Base-by-base conservation (phyloP, 2,888 invertebrate genomes). In the Crioceris asparagi region DNA sequence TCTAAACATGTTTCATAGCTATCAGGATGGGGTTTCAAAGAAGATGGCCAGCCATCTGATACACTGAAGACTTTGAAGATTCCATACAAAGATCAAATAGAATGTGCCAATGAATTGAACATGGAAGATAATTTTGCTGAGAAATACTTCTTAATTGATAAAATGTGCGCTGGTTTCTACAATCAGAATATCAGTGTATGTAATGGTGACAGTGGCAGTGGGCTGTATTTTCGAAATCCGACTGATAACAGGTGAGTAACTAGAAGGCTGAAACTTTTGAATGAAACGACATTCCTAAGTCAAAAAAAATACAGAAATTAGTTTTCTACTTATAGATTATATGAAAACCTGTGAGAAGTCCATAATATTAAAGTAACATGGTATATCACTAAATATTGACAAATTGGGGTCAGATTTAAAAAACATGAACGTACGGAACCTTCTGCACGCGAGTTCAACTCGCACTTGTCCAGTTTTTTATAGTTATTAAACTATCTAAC, bases 201-300 rank as follows among this genome's bases (percentile, higher is more conserved):
- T 25, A 36, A 32, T 23, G 47, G 47, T 3, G 47, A 47, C 32
- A 47, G 47, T 11, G 47, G 47, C 2, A 45, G 43, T 15, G 47
- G 45, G 10, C 21, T 47, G 5, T 33, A 35, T n/a, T 45, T 44
- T 29, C 31, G 26, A 31, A 47, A 47, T 26, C 27, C 37, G 3
- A 39, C 43, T 21, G 41, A 47, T 12, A 45, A 40, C 32, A 41
- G 41, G 34, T 39, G 21, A n/a, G 3, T 12, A 3, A 27, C 11
- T 10, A 2, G n/a, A n/a, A n/a, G n/a, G n/a, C n/a, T n/a, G n/a
- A n/a, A n/a, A n/a, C n/a, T n/a, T n/a, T n/a, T n/a, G n/a, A n/a
- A n/a, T n/a, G n/a, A n/a, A n/a, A n/a, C n/a, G n/a, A n/a, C n/a
- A n/a, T n/a, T n/a, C n/a, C n/a, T n/a, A n/a, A n/a, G n/a, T n/a